Percentiles rank a stretch among this genome's conserved stretches.
These are phyloP conservation scores for Nemoura dubitans DNA, from an alignment of 2,888 invertebrate genomes.

Conservation along the genomic window DNA sequence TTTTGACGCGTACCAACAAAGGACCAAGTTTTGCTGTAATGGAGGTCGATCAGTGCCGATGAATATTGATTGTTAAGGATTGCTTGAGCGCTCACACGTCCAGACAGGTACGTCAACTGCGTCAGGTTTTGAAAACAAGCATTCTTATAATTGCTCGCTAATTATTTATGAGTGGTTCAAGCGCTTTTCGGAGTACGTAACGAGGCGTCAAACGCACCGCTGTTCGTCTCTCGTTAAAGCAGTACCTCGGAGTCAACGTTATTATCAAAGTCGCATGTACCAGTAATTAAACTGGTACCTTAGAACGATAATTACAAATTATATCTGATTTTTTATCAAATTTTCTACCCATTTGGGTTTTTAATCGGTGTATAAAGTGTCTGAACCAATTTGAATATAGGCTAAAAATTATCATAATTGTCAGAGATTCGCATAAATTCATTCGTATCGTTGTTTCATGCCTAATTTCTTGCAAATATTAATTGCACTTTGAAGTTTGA, in stretches of 20 bases:
- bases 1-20: conserved; percentile 35
- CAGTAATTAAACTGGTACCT: background rate
- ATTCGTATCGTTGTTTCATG: background rate
- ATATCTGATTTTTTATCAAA: background rate
- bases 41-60: conserved; percentile 15
- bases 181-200: background rate
- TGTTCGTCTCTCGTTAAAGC: background rate
- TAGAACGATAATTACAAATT: background rate
- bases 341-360: background rate
- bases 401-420: background rate
- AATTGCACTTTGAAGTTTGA: background rate
- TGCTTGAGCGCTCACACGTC: background rate
- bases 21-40: conserved; percentile 17
- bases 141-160: conserved; percentile 42
- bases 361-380: background rate
- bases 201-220: background rate
- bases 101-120: background rate
- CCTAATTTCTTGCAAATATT: background rate
- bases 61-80: conserved; percentile 26
- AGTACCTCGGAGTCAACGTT: background rate
- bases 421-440: background rate
- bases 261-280: background rate
- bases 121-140: conserved; percentile 34
- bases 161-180: conserved; percentile 28
- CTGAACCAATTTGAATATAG: background rate